Conservation (phyloP, 2,888 invertebrate species). For the Stenurella melanura region DNA sequence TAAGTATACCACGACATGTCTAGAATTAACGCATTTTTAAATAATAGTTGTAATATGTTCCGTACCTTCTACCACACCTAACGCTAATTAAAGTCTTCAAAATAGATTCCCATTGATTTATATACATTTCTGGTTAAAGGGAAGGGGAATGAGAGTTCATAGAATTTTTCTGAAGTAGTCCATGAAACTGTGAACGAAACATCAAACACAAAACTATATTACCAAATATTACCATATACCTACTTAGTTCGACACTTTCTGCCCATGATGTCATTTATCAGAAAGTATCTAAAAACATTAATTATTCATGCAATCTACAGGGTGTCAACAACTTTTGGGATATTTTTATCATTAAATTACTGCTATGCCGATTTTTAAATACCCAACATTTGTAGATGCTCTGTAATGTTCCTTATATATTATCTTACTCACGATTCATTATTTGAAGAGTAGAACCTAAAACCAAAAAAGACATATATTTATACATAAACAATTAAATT, state of each 20-base stretch:
- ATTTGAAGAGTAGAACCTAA: constrained; percentile 45
- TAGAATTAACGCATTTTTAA: too few relatives aligned
- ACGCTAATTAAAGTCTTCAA: not conserved
- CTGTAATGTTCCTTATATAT: constrained; percentile 19
- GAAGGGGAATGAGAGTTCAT: not conserved
- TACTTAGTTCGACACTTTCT: constrained; percentile 7
- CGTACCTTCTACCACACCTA: not conserved
- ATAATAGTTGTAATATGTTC: not conserved
- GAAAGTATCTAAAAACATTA: constrained; percentile 11
- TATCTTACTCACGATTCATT: constrained; percentile 55
- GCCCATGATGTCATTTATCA: constrained; percentile 22
- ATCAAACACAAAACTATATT: not conserved
- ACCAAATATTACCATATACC: not conserved
- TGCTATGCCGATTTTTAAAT: not conserved
- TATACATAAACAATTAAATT: not conserved
- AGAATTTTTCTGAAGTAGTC: not conserved
- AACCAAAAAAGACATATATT: constrained; percentile 27
- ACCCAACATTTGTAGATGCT: constrained; percentile 16
- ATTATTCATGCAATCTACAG: constrained; percentile 16
- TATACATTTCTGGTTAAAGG: not conserved
- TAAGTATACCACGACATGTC: too few relatives aligned
- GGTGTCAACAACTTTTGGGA: constrained; percentile 8
- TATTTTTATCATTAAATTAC: not conserved
- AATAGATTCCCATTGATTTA: not conserved
- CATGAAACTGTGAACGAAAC: not conserved